Conservation (phyloP, 2,113 vertebrate species). For the Neofelis nebulosa region DNA sequence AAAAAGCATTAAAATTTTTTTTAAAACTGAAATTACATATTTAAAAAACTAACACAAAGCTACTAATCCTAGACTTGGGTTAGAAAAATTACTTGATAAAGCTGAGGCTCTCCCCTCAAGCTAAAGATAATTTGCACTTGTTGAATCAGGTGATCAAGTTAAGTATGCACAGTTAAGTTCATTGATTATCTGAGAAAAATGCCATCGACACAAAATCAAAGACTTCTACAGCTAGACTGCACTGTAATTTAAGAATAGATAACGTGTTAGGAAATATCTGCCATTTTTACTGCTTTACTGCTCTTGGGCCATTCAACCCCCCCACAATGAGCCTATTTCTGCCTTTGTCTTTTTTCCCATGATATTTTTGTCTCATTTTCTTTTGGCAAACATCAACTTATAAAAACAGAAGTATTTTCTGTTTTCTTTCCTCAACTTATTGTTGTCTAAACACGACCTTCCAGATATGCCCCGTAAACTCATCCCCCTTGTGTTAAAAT, state of each 20-base stretch:
- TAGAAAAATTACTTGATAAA: neutral
- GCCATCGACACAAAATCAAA: neutral
- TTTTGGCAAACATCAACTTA: neutral
- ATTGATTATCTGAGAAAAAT: conserved; percentile 33
- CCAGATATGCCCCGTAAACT: neutral
- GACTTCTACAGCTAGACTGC: neutral
- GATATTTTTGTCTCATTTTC: conserved; percentile 34
- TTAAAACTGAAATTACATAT: neutral
- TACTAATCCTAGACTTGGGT: neutral
- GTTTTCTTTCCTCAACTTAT: conserved; percentile 23
- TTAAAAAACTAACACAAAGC: neutral
- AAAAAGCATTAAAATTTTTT: too few relatives aligned
- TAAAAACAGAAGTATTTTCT: conserved; percentile 38
- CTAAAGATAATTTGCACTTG: neutral
- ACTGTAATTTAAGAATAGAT: neutral
- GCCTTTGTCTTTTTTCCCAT: neutral
- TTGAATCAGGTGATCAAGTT: neutral
- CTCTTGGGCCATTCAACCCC: neutral
- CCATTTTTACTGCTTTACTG: neutral
- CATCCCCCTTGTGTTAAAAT: neutral
- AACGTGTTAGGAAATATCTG: neutral
- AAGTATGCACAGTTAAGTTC: neutral
- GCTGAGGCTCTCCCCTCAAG: neutral
- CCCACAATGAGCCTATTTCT: conserved; percentile 1
- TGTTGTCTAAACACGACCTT: conserved; percentile 46